A percentile compares a stretch with the other conserved stretches of the same genome.
Evolutionary conservation across 2,888 invertebrate genomes (phyloP).

Genomic region (Gerosis bhagava): DNA sequence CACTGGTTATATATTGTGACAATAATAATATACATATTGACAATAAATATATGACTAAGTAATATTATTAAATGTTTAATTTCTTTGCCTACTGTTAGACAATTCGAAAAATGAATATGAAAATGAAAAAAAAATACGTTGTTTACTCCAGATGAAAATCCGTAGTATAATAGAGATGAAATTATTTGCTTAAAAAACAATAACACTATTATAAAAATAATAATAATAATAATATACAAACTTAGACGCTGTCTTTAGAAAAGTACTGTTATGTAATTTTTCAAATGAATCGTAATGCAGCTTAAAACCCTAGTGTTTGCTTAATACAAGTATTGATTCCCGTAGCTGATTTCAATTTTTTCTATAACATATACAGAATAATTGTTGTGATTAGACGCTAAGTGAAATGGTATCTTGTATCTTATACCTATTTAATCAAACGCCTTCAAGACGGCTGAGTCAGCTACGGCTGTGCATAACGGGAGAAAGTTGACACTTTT

Average conservation of each 20-base stretch:
- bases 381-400: conserved; percentile 76
- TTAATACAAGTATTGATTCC: conserved; percentile 11
- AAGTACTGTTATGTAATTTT: too few species aligned
- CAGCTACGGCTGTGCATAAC: conserved; percentile 48
- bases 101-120: conserved; percentile 2
- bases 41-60: conserved; percentile 11
- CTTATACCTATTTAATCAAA: conserved; percentile 53
- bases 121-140: too few species aligned
- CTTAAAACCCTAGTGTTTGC: neutral
- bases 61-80: neutral
- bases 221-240: too few species aligned
- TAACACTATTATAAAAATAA: too few species aligned
- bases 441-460: conserved; percentile 76
- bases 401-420: conserved; percentile 56
- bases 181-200: too few species aligned
- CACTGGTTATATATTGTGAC: too few species aligned
- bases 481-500: conserved; percentile 8
- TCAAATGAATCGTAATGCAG: too few species aligned
- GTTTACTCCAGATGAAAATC: too few species aligned
- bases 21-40: conserved; percentile 16
- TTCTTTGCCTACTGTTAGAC: neutral
- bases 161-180: too few species aligned
- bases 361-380: conserved; percentile 43
- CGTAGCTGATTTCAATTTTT: conserved; percentile 37
- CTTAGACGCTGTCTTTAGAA: too few species aligned